These are phyloP conservation scores for Trachymyrmex septentrionalis DNA, from an alignment of 1,140 invertebrate genomes.

Conservation along the genomic window DNA sequence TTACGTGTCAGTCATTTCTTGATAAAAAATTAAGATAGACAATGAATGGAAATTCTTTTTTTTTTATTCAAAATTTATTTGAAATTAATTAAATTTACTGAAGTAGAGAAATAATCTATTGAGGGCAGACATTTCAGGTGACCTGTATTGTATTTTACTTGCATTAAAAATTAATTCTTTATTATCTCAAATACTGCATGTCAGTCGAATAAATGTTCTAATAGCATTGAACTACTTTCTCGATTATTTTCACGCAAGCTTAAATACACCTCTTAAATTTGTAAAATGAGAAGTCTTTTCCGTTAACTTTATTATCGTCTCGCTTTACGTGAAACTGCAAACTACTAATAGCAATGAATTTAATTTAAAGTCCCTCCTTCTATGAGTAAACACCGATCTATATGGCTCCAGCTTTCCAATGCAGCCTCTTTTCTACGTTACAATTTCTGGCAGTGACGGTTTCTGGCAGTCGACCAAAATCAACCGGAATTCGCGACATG, in stretches of 20 bases:
- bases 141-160: neutral
- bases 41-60: neutral
- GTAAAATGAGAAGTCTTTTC: conserved; percentile 21
- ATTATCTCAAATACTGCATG: neutral
- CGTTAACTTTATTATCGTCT: conserved; percentile 27
- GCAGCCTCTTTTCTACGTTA: conserved; percentile 65
- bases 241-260: conserved; percentile 16
- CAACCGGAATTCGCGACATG: conserved; percentile 76
- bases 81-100: neutral
- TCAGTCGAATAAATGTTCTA: neutral
- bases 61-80: neutral
- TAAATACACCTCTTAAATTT: neutral
- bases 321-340: conserved; percentile 58
- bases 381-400: conserved; percentile 58
- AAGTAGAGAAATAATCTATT: neutral
- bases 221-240: conserved; percentile 37
- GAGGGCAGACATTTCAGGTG: neutral
- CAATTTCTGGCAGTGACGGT: conserved; percentile 80
- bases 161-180: conserved; percentile 16
- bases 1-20: neutral
- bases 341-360: conserved; percentile 78
- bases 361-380: conserved; percentile 80
- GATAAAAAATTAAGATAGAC: neutral
- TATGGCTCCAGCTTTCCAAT: conserved; percentile 62
- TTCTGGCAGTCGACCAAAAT: conserved; percentile 78